These are phyloP conservation scores for Coenonympha arcania DNA, from an alignment of 2,888 invertebrate species.

Conservation along the genomic window DNA sequence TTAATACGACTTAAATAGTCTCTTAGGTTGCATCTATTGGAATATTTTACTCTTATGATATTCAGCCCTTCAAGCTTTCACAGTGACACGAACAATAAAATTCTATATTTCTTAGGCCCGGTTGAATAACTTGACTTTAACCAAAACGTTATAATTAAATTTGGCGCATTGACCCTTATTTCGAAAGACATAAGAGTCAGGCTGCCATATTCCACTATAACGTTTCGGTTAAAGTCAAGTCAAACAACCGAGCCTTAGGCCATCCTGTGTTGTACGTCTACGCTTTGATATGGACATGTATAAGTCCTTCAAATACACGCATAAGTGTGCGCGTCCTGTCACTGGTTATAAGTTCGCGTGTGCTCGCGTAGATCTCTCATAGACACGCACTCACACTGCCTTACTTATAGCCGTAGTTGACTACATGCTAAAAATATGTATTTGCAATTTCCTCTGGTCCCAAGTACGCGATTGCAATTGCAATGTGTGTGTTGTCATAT, in stretches of 20 bases:
- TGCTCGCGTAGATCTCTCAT: slow-evolving; percentile 39
- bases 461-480: slow-evolving; percentile 23
- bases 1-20: too few species aligned
- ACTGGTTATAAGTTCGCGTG: slow-evolving; percentile 35
- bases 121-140: too few species aligned
- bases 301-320: slow-evolving; percentile 45
- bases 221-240: too few species aligned
- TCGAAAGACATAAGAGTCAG: too few species aligned
- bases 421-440: slow-evolving; percentile 46
- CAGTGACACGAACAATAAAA: too few species aligned
- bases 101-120: too few species aligned
- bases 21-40: too few species aligned
- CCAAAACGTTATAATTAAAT: too few species aligned
- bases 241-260: slow-evolving; percentile 9
- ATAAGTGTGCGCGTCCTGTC: slow-evolving; percentile 40
- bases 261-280: slow-evolving; percentile 24
- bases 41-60: too few species aligned
- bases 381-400: slow-evolving; percentile 23
- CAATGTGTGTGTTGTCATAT: slow-evolving; percentile 21
- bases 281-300: slow-evolving; percentile 35
- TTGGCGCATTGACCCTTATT: too few species aligned
- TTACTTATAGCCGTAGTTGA: slow-evolving; percentile 37
- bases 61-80: too few species aligned
- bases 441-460: slow-evolving; percentile 50
- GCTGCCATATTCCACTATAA: too few species aligned